These are phyloP conservation scores for Zootoca vivipara DNA, from an alignment of 2,113 vertebrate species.

Conservation along the genomic window DNA sequence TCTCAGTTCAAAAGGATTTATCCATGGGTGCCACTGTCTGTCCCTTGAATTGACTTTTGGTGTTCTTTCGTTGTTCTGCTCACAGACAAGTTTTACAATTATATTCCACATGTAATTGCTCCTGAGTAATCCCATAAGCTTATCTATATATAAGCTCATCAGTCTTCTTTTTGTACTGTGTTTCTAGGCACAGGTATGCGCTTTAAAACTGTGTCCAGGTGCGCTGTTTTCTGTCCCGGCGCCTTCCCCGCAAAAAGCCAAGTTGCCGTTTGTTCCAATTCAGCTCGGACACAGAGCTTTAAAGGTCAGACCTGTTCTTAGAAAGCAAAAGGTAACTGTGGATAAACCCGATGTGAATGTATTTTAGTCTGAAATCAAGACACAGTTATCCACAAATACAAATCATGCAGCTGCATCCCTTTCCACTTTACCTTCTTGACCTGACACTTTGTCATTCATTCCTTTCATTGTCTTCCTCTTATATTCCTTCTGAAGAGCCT, in stretches of 20 bases:
- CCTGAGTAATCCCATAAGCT: neutral
- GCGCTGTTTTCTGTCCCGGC: no score
- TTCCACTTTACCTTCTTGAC: slow-evolving; percentile 9
- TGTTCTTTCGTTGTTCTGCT: neutral
- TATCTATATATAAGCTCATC: neutral
- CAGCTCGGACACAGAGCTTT: no score
- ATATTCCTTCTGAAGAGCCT: slow-evolving; percentile 1
- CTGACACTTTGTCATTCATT: slow-evolving; percentile 11
- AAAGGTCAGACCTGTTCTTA: no score
- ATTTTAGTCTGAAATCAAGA: slow-evolving; percentile 13
- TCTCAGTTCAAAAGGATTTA: neutral
- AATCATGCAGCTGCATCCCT: neutral
- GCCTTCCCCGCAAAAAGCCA: no score
- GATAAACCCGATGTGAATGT: neutral
- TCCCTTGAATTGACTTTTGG: neutral
- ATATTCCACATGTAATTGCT: neutral
- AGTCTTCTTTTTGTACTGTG: neutral
- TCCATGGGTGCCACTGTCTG: neutral
- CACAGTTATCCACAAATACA: slow-evolving; percentile 30
- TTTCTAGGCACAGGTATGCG: neutral
- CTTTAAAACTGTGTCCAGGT: neutral
- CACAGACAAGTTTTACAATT: neutral
- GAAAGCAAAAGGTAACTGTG: no score
- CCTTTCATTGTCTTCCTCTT: neutral
- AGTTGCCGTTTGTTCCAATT: no score